Evolutionary conservation across 2,113 vertebrate genomes (phyloP), one percentile per base, ranked within the genome.

Genomic region (Ciconia stormi): DNA sequence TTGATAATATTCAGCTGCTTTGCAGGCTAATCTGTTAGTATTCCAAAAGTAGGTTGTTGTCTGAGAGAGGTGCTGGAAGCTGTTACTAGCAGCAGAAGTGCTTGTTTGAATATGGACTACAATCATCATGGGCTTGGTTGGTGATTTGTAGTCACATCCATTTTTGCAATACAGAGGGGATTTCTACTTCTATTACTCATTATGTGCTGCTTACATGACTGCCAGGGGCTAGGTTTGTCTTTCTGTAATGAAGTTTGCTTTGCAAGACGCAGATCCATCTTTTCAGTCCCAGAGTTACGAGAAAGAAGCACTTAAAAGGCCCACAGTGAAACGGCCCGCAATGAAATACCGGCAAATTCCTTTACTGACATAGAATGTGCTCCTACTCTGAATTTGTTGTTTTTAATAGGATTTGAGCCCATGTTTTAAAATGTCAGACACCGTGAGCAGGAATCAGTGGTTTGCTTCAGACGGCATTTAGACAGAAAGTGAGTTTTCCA

Each of bases 311-410:
- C 23, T 32, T 63, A 59, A 77, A 88, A 42, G 23, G 6, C n/a
- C 6, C 58, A 30, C 23, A 42, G 16, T 34, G 62, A 40, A 62
- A 44, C 20, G 15, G 36, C 7, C 27, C 22, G 6, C 11, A n/a
- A 5, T n/a, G 56, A 72, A 61, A n/a, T 21, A 56, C 4, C 1
- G 4, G 29, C 67, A 83, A 76, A 70, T 66, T n/a, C 19, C 16
- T 62, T 61, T 52, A 16, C 14, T 1, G 4, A 3, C 1, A 21
- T 2, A 4, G 16, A 79, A 79, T 10, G 12, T 42, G 34, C 9
- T 52, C 14, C 40, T 56, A 13, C 23, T 56, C 66, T 86, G 46
- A 80, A n/a, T 83, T 63, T 72, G 19, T 19, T 84, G 19, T 0
- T 67, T 89, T 47, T 63, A 63, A 52, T 26, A 30, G 38, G 11